Conservation (phyloP, 2,113 vertebrate species). For the Gasterosteus aculeatus region DNA sequence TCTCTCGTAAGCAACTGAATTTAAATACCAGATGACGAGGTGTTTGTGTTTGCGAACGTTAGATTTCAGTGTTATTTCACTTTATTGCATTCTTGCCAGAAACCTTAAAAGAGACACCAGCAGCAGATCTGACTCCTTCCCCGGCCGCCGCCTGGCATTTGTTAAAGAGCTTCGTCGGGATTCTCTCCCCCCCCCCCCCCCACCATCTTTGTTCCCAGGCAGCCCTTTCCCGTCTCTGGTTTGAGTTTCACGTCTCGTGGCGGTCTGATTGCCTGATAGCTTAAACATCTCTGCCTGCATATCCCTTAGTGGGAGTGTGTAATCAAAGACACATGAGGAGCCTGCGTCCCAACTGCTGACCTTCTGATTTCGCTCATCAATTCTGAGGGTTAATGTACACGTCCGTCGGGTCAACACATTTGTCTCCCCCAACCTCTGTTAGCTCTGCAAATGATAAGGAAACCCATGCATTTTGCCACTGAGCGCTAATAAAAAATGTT, state of each 20-base stretch:
- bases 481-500: conserved; percentile 45
- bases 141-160: conserved; percentile 67
- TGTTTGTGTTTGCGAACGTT: conserved; percentile 55
- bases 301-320: conserved; percentile 73
- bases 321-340: conserved; percentile 83
- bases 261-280: conserved; percentile 82
- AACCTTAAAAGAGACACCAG: conserved; percentile 61
- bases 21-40: conserved; percentile 54
- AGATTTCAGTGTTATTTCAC: conserved; percentile 62
- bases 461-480: conserved; percentile 49
- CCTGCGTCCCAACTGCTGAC: conserved; percentile 74
- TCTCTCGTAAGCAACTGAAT: conserved; percentile 42
- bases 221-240: conserved; percentile 70
- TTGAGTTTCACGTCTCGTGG: conserved; percentile 80
- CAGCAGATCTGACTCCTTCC: conserved; percentile 53
- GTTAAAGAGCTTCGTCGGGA: conserved; percentile 67
- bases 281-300: conserved; percentile 77
- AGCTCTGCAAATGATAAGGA: conserved; percentile 64
- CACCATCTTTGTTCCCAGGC: conserved; percentile 64
- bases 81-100: conserved; percentile 43
- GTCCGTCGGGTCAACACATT: conserved; percentile 73
- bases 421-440: conserved; percentile 54
- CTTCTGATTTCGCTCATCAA: conserved; percentile 81
- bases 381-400: conserved; percentile 74
- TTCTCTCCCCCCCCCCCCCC: conserved; percentile 27